Percentiles rank a stretch among this genome's conserved stretches.
Evolutionary conservation across 2,888 invertebrate species (phyloP).

Genomic region (Phrixothrix hirtus): DNA sequence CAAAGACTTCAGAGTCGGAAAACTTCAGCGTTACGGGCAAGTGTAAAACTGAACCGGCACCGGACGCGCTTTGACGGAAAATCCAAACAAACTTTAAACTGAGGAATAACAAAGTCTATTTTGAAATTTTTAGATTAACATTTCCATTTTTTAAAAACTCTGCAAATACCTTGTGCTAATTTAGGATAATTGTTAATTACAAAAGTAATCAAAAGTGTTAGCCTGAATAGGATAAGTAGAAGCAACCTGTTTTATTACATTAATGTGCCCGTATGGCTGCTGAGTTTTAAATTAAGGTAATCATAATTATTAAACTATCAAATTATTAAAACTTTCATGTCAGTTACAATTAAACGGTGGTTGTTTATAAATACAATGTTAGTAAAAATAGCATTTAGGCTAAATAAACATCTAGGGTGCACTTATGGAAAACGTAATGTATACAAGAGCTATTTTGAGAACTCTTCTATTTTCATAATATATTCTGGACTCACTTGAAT

Average conservation of each 20-base stretch:
- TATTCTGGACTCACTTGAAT: background rate
- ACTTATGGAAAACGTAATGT: background rate
- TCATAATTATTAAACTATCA: background rate
- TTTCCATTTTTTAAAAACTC: background rate
- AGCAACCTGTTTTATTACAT: background rate
- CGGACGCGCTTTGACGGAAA: constrained; percentile 21
- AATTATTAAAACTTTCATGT: too few species aligned
- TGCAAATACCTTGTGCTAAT: background rate
- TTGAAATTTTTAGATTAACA: background rate
- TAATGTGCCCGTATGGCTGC: constrained; percentile 1
- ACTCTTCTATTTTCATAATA: background rate
- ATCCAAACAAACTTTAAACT: constrained; percentile 1
- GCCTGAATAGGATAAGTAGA: constrained; percentile 16
- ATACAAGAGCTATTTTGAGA: constrained; percentile 2
- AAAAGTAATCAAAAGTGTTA: background rate
- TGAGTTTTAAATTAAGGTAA: constrained; percentile 9
- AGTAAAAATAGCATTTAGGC: constrained; percentile 8
- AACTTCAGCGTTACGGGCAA: constrained; percentile 39
- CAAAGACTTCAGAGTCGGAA: constrained; percentile 39
- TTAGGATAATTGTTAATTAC: background rate
- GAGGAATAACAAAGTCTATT: background rate
- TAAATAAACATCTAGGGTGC: constrained; percentile 7
- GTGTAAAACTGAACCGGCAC: constrained; percentile 30
- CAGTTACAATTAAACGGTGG: background rate
- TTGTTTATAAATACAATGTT: constrained; percentile 9